Evolutionary conservation across 2,797 vertebrate species (phyloP).

Genomic region (Leuciscus waleckii): DNA sequence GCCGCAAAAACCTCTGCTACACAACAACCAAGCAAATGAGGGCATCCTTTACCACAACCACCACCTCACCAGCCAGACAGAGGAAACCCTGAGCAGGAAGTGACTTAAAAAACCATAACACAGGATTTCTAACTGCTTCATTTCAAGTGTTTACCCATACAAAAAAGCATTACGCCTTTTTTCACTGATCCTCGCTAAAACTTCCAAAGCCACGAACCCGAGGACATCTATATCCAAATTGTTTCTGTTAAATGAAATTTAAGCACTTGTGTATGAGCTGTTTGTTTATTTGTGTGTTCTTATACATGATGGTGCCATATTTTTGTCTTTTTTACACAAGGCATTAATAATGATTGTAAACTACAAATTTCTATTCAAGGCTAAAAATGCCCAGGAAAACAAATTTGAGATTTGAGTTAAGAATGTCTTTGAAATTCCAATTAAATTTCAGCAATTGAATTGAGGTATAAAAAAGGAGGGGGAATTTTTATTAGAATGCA

Average conservation of each 20-base stretch:
- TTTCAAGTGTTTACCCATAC: not conserved
- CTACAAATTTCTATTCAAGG: conserved; percentile 32
- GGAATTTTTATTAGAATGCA: not conserved
- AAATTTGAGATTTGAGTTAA: not conserved
- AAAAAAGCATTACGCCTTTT: not conserved
- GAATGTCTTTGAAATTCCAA: not conserved
- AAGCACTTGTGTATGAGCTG: conserved; percentile 5
- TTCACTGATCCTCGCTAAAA: conserved; percentile 2
- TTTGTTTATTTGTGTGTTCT: conserved; percentile 29
- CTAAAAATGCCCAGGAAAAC: conserved; percentile 20
- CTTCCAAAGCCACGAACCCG: conserved; percentile 40
- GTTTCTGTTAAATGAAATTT: conserved; percentile 35
- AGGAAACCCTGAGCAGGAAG: conserved; percentile 46
- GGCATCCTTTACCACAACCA: conserved; percentile 51
- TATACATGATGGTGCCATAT: not conserved
- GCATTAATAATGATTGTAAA: not conserved
- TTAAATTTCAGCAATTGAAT: too few species aligned
- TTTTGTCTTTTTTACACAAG: not conserved
- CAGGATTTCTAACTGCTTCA: conserved; percentile 16
- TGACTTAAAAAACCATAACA: conserved; percentile 40
- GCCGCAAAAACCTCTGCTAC: conserved; percentile 53
- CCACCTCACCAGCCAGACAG: conserved; percentile 28
- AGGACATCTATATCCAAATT: conserved; percentile 55
- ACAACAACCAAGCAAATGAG: conserved; percentile 57
- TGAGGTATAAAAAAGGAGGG: too few species aligned